phyloP scores from a whole-genome alignment of 2,888 invertebrate species.

The Deroplatys truncata region DNA sequence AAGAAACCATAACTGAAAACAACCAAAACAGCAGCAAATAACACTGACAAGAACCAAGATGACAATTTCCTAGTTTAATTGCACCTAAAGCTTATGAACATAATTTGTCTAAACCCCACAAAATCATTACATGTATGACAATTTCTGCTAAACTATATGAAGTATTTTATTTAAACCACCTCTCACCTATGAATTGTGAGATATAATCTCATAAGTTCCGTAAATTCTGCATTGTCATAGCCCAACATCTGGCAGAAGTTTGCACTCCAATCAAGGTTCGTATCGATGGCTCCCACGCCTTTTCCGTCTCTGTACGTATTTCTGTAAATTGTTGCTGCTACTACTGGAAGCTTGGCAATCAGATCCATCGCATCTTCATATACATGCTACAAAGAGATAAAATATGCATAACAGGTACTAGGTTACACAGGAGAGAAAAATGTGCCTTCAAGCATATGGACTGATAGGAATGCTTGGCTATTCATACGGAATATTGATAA shows the following conservation, averaged over 20 bases:
- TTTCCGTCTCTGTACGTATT: conserved; percentile 73
- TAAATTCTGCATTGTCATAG: conserved; percentile 72
- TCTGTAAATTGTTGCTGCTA: conserved; percentile 91
- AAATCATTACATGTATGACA: no score
- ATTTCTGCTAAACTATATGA: conserved; percentile 8
- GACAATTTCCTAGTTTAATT: no score
- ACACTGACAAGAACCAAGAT: no score
- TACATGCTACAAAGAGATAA: conserved; percentile 51
- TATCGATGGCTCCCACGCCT: conserved; percentile 83
- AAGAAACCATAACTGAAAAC: no score
- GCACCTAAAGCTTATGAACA: no score
- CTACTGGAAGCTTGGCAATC: conserved; percentile 89
- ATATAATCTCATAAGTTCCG: conserved; percentile 88
- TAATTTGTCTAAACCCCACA: no score
- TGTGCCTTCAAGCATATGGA: no score
- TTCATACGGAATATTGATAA: no score
- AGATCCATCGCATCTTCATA: conserved; percentile 94
- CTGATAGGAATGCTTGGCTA: no score
- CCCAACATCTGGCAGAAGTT: conserved; percentile 92
- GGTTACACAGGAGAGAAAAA: no score
- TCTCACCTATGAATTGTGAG: conserved; percentile 79
- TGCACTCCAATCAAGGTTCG: conserved; percentile 86
- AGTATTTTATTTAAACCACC: background rate
- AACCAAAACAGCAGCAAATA: no score
- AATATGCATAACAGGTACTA: no score